phyloP scores from a whole-genome alignment of 2,113 vertebrate species.

The Clupea harengus region DNA sequence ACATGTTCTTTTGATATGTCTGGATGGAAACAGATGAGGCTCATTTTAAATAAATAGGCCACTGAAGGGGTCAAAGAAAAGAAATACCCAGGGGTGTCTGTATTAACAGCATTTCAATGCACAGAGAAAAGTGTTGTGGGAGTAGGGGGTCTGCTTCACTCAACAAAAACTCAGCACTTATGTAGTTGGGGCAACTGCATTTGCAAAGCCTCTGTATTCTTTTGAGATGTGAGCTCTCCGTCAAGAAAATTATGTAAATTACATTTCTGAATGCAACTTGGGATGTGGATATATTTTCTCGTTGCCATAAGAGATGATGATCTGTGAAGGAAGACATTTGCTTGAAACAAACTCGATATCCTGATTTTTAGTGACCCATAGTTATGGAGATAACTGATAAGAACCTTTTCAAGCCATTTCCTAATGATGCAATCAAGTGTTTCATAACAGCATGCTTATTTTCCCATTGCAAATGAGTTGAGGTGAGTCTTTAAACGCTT shows the following conservation, averaged over 20 bases:
- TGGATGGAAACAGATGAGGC: neutral
- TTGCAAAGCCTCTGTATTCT: neutral
- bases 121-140: neutral
- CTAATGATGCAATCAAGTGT: neutral
- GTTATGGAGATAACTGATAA: neutral
- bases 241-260: neutral
- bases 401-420: neutral
- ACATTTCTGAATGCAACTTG: neutral
- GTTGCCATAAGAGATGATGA: neutral
- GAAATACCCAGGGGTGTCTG: neutral
- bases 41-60: neutral
- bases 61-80: neutral
- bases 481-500: too few relatives aligned
- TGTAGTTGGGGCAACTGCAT: neutral
- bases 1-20: neutral
- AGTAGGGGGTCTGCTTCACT: neutral
- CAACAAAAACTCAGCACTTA: neutral
- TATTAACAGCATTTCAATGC: neutral
- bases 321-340: neutral
- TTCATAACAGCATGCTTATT: neutral
- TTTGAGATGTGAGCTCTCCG: neutral
- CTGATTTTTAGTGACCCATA: neutral
- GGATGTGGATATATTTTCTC: neutral
- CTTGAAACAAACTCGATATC: neutral
- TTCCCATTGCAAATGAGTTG: too few relatives aligned